These are phyloP conservation scores for Germaria angustata DNA, from an alignment of 2,888 invertebrate genomes.

Conservation along the genomic window DNA sequence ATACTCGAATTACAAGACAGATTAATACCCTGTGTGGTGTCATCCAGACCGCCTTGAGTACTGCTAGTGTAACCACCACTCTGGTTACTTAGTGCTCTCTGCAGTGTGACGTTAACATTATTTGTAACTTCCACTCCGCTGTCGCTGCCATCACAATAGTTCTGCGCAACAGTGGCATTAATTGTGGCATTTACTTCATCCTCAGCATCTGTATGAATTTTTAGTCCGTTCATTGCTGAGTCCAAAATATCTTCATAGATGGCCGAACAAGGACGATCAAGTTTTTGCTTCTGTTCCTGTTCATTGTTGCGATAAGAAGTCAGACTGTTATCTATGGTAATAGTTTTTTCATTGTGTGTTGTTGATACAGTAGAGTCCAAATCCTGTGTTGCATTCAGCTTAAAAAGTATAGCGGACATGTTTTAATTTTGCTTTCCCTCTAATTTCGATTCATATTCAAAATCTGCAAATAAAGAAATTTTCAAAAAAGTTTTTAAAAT, in stretches of 20 bases:
- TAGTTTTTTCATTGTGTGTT: slow-evolving; percentile 36
- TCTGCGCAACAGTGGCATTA: slow-evolving; percentile 84
- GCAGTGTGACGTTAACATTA: slow-evolving; percentile 78
- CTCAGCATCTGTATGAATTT: slow-evolving; percentile 70
- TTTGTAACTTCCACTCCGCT: slow-evolving; percentile 88
- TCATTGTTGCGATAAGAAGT: slow-evolving; percentile 1
- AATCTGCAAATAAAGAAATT: slow-evolving; percentile 6
- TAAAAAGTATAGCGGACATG: slow-evolving; percentile 68
- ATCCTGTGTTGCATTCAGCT: slow-evolving; percentile 62
- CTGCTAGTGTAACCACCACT: slow-evolving; percentile 86
- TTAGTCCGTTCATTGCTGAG: slow-evolving; percentile 74
- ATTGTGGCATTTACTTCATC: slow-evolving; percentile 84
- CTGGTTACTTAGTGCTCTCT: slow-evolving; percentile 82
- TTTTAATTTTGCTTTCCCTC: not conserved
- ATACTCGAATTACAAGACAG: slow-evolving; percentile 89
- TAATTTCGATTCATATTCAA: slow-evolving; percentile 25
- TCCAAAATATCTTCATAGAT: slow-evolving; percentile 71
- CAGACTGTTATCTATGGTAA: slow-evolving; percentile 14
- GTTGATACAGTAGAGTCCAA: slow-evolving; percentile 40
- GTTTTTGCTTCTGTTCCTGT: slow-evolving; percentile 16
- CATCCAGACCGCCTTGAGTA: slow-evolving; percentile 80
- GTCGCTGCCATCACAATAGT: slow-evolving; percentile 85
- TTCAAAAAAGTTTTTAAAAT: not conserved
- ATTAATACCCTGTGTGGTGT: slow-evolving; percentile 75
- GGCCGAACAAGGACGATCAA: slow-evolving; percentile 63